These are phyloP conservation scores for Tribolium castaneum DNA, from an alignment of 1,140 invertebrate species.

Conservation along the genomic window DNA sequence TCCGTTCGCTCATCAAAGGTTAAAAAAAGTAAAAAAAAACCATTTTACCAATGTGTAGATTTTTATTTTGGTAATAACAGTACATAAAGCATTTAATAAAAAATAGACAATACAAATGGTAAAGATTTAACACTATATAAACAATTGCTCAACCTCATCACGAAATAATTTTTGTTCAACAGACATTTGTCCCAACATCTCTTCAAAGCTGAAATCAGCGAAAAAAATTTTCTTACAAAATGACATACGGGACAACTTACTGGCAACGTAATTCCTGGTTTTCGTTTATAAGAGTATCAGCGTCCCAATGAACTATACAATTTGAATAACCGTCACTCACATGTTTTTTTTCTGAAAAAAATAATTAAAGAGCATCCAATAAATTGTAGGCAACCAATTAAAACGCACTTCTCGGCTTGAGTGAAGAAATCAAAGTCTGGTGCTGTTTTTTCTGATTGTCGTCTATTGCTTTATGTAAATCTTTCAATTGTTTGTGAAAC, in stretches of 20 bases:
- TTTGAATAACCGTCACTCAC: conserved; percentile 7
- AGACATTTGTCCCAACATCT: background rate
- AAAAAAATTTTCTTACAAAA: background rate
- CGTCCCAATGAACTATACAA: conserved; percentile 22
- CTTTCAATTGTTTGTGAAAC: conserved; percentile 39
- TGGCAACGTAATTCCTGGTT: conserved; percentile 47
- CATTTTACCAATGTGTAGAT: no score
- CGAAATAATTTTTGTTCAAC: background rate
- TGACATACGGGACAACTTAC: conserved; percentile 35
- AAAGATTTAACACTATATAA: background rate
- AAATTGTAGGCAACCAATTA: background rate
- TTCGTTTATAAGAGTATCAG: conserved; percentile 43
- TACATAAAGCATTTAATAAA: no score
- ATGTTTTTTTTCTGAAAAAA: conserved; percentile 17
- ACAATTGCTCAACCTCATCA: background rate
- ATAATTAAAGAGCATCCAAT: no score
- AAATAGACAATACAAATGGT: no score
- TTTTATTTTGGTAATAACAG: no score
- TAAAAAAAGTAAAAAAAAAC: no score
- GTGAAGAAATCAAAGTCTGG: conserved; percentile 27
- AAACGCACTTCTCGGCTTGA: conserved; percentile 4
- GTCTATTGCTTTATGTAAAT: conserved; percentile 44
- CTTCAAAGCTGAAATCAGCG: conserved; percentile 43
- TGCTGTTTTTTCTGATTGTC: conserved; percentile 35
- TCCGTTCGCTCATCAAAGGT: no score